A percentile compares a stretch with the other conserved stretches of the same genome.
These are phyloP conservation scores for Nyctalus aviator DNA, from an alignment of 2,797 vertebrate species.

Conservation along the genomic window DNA sequence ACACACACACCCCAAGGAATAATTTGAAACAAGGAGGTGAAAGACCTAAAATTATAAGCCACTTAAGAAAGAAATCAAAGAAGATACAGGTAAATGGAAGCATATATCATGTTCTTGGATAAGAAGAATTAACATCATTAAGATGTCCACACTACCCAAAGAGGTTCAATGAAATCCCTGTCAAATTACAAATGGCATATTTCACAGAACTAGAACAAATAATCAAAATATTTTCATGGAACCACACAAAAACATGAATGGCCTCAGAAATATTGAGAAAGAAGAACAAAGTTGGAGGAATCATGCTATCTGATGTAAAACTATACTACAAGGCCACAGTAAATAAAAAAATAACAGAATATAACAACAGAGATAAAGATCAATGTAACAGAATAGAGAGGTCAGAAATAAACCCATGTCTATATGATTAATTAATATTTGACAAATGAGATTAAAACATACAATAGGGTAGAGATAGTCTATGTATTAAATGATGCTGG, in stretches of 20 bases:
- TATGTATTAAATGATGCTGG: neutral
- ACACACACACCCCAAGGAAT: neutral
- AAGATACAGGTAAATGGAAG: neutral
- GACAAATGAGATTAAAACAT: neutral
- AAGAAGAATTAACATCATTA: neutral
- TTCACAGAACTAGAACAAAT: neutral
- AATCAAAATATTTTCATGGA: conserved; percentile 2
- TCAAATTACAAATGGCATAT: neutral
- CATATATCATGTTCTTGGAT: neutral
- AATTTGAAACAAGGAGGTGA: neutral
- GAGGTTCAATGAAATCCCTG: neutral
- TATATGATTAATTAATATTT: neutral
- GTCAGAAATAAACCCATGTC: too few species aligned
- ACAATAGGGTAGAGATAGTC: neutral
- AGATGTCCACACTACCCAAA: neutral
- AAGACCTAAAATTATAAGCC: neutral
- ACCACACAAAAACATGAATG: neutral
- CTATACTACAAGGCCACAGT: neutral
- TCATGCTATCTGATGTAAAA: neutral
- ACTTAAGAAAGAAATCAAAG: neutral
- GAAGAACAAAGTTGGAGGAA: neutral
- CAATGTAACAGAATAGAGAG: neutral
- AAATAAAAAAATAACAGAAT: neutral
- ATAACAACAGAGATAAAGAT: neutral
- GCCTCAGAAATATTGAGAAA: neutral